phyloP scores from a whole-genome alignment of 2,888 invertebrate genomes.

The Ochropacha duplaris region DNA sequence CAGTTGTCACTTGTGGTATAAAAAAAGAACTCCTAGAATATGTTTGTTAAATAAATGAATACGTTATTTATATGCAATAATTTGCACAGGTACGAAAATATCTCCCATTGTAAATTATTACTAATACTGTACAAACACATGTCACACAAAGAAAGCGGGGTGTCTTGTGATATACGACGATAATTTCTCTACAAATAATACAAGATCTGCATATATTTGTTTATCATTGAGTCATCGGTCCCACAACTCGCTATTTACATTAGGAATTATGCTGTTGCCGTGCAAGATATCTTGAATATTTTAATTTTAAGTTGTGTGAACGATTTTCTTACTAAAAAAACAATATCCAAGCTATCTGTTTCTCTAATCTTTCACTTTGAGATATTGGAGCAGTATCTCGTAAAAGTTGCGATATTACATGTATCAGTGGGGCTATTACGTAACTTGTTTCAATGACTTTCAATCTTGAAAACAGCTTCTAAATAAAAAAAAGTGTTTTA shows the following conservation, averaged over 20 bases:
- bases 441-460: too few species aligned
- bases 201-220: background rate
- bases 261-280: background rate
- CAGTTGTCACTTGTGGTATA: too few species aligned
- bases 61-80: background rate
- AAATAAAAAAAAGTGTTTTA: too few species aligned
- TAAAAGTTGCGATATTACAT: too few species aligned
- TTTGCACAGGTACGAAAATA: background rate
- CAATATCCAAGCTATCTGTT: too few species aligned
- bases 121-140: background rate
- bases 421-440: too few species aligned
- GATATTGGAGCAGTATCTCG: too few species aligned
- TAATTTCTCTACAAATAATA: constrained; percentile 1
- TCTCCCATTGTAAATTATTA: background rate
- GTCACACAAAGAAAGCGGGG: background rate
- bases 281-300: background rate
- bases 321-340: too few species aligned
- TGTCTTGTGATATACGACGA: background rate
- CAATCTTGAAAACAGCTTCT: too few species aligned
- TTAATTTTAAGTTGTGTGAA: background rate
- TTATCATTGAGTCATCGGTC: background rate
- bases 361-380: too few species aligned
- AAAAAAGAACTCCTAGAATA: too few species aligned
- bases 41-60: background rate
- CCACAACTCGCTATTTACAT: background rate